phyloP scores from a whole-genome alignment of 2,113 vertebrate species.

The Rhea americana region DNA sequence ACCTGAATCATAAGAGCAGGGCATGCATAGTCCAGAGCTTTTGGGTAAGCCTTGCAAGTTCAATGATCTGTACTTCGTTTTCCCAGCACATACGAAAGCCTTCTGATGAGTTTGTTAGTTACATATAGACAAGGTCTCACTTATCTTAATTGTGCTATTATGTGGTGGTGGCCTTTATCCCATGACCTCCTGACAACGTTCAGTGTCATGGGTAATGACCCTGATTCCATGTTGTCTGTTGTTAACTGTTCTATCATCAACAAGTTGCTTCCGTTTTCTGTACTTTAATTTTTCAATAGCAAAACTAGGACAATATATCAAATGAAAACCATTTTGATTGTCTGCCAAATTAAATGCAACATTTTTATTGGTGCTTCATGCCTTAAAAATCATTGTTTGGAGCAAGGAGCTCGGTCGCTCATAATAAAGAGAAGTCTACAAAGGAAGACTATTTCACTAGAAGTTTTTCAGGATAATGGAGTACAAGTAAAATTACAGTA shows the following conservation, averaged over 20 bases:
- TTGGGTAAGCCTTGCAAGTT: neutral
- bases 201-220: neutral
- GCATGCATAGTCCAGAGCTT: neutral
- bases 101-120: neutral
- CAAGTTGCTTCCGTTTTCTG: neutral
- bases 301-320: conserved; percentile 1
- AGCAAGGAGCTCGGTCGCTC: neutral
- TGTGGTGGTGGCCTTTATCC: neutral
- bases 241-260: neutral
- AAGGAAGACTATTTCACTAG: neutral
- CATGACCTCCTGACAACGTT: fast-evolving
- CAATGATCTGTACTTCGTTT: neutral
- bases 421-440: neutral
- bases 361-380: neutral
- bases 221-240: fast-evolving
- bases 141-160: neutral
- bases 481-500: neutral
- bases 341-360: neutral
- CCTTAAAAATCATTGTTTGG: neutral
- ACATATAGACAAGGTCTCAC: neutral
- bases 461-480: neutral
- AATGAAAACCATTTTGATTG: neutral
- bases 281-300: neutral
- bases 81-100: neutral
- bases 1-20: neutral